Percentiles rank a stretch among this genome's conserved stretches.
Conservation (phyloP, 2,113 vertebrate genomes). For the Erpornis zantholeuca region DNA sequence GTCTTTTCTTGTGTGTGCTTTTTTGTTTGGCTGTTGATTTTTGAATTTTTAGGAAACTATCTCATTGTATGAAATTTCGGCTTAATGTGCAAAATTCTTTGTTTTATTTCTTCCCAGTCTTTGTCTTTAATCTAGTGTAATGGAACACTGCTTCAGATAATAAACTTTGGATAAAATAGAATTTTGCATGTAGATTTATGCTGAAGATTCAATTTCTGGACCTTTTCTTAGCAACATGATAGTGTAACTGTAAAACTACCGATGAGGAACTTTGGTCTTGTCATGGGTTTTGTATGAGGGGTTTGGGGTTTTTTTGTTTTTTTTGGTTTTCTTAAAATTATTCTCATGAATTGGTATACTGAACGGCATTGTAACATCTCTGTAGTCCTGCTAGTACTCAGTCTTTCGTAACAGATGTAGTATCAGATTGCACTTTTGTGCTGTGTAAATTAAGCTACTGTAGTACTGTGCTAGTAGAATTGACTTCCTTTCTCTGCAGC, state of each 20-base stretch:
- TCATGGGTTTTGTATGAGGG: neutral
- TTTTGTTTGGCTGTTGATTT: neutral
- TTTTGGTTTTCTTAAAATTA: neutral
- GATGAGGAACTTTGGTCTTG: neutral
- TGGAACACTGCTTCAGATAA: constrained; percentile 19
- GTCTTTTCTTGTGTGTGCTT: neutral
- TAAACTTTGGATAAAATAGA: neutral
- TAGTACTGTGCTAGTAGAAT: neutral
- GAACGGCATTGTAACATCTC: neutral
- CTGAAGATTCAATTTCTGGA: neutral
- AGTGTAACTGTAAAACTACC: neutral
- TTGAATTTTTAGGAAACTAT: neutral
- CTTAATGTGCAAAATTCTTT: neutral
- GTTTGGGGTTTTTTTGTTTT: neutral
- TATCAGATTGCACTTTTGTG: neutral
- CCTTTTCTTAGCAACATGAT: neutral
- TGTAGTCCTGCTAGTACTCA: neutral
- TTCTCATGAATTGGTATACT: neutral
- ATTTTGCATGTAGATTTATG: neutral
- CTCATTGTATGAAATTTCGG: neutral
- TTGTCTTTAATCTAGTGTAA: neutral
- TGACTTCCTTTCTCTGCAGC: neutral
- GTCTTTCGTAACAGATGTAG: neutral
- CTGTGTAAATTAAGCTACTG: neutral
- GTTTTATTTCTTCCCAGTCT: neutral